Conservation (phyloP, 1,140 invertebrate species). For the Macrocentrus cingulum region DNA sequence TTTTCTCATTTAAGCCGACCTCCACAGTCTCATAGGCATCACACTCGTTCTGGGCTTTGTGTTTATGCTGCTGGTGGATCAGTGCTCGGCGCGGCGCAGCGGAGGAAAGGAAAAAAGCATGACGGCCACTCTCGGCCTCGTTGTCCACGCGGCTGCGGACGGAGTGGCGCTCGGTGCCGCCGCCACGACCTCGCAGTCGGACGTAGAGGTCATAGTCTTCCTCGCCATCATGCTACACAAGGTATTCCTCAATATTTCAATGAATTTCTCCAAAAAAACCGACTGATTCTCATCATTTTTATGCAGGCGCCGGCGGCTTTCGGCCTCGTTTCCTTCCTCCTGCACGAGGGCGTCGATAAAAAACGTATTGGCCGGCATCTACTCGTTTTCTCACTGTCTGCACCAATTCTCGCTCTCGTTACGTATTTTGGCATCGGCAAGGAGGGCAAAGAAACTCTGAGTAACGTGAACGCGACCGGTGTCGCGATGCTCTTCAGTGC, state of each 20-base stretch:
- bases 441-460: slow-evolving; percentile 71
- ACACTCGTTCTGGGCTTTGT: slow-evolving; percentile 87
- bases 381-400: slow-evolving; percentile 90
- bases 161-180: slow-evolving; percentile 96
- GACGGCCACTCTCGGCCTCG: slow-evolving; percentile 92
- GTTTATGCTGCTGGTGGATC: slow-evolving; percentile 97
- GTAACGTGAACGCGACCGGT: slow-evolving; percentile 88
- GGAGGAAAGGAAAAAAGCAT: slow-evolving; percentile 74
- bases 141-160: slow-evolving; percentile 98
- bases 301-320: slow-evolving; percentile 92
- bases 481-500: slow-evolving; percentile 98
- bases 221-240: slow-evolving; percentile 99
- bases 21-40: slow-evolving; percentile 70
- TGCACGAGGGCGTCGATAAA: slow-evolving; percentile 92
- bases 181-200: slow-evolving; percentile 89
- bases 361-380: slow-evolving; percentile 86
- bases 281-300: slow-evolving; percentile 24
- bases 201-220: slow-evolving; percentile 97
- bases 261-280: too few relatives aligned
- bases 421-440: slow-evolving; percentile 94
- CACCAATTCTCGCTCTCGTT: slow-evolving; percentile 84
- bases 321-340: slow-evolving; percentile 93
- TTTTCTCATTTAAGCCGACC: slow-evolving; percentile 49
- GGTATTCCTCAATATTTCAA: slow-evolving; percentile 54
- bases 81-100: slow-evolving; percentile 71